A percentile compares a stretch with the other conserved stretches of the same genome.
These are phyloP conservation scores for Pachyramphus minor DNA, from an alignment of 2,113 vertebrate species.

Conservation along the genomic window DNA sequence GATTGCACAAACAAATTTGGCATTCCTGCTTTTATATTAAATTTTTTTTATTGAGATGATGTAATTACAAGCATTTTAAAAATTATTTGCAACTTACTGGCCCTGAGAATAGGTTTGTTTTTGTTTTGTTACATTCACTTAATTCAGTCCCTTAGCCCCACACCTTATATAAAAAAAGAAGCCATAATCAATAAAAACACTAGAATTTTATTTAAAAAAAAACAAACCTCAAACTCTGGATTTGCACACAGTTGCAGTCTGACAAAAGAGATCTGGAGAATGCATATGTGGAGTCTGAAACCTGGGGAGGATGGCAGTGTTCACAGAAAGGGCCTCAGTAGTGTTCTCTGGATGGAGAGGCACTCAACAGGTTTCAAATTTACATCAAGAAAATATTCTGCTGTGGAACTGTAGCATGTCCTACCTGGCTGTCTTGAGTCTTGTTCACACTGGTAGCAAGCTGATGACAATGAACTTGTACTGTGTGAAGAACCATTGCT, in stretches of 20 bases:
- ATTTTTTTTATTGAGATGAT: constrained; percentile 82
- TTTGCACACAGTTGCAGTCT: constrained; percentile 53
- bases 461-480: neutral
- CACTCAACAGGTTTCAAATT: neutral
- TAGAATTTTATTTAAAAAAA: constrained; percentile 62
- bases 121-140: constrained; percentile 80
- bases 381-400: neutral
- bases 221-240: constrained; percentile 1
- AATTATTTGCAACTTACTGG: constrained; percentile 85
- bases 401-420: neutral
- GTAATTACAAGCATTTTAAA: constrained; percentile 83
- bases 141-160: constrained; percentile 78
- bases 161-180: constrained; percentile 64
- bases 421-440: neutral
- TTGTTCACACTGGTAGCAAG: neutral
- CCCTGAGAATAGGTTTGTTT: constrained; percentile 79
- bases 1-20: constrained; percentile 38
- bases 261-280: constrained; percentile 27
- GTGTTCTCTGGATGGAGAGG: neutral
- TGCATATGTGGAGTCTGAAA: neutral
- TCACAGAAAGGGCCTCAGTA: neutral
- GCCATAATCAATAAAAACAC: constrained; percentile 65
- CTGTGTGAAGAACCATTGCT: neutral
- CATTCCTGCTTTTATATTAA: constrained; percentile 70
- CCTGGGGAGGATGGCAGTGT: constrained; percentile 33